phyloP scores from a whole-genome alignment of 2,113 vertebrate genomes.

The Periophthalmodon schlosseri region DNA sequence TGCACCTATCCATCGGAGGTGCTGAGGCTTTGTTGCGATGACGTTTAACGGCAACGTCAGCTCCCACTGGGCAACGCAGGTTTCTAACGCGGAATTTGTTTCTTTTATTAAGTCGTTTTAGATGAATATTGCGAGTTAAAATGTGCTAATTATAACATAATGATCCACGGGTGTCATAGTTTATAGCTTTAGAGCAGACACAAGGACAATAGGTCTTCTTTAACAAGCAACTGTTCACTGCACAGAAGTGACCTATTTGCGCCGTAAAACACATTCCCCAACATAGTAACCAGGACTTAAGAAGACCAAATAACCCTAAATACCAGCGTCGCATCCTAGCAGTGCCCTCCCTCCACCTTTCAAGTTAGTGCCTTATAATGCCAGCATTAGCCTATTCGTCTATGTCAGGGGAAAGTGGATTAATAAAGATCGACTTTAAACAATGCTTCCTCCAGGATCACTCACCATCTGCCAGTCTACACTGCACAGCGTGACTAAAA shows the following conservation, averaged over 20 bases:
- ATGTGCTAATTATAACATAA: no score
- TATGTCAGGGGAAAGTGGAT: not conserved
- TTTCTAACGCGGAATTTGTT: no score
- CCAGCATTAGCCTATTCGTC: not conserved
- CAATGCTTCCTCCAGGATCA: slow-evolving; percentile 14
- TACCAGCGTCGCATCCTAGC: slow-evolving; percentile 25
- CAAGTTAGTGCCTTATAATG: slow-evolving; percentile 17
- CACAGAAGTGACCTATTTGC: not conserved
- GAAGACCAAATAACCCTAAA: not conserved
- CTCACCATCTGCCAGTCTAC: slow-evolving; percentile 15
- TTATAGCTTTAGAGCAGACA: no score
- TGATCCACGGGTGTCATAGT: no score
- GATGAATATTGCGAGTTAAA: no score
- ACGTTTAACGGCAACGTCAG: no score
- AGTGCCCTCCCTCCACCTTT: slow-evolving; percentile 3
- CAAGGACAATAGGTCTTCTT: no score
- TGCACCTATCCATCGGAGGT: no score
- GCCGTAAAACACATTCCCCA: not conserved
- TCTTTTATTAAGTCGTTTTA: no score
- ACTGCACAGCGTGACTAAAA: slow-evolving; percentile 12
- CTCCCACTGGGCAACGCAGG: no score
- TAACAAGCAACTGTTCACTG: not conserved
- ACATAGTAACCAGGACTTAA: not conserved
- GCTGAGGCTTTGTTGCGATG: no score
- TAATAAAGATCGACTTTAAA: slow-evolving; percentile 28